Percentiles rank a stretch among this genome's conserved stretches.
These are phyloP conservation scores for Epistrophe grossulariae DNA, from an alignment of 2,888 invertebrate species.

Conservation along the genomic window DNA sequence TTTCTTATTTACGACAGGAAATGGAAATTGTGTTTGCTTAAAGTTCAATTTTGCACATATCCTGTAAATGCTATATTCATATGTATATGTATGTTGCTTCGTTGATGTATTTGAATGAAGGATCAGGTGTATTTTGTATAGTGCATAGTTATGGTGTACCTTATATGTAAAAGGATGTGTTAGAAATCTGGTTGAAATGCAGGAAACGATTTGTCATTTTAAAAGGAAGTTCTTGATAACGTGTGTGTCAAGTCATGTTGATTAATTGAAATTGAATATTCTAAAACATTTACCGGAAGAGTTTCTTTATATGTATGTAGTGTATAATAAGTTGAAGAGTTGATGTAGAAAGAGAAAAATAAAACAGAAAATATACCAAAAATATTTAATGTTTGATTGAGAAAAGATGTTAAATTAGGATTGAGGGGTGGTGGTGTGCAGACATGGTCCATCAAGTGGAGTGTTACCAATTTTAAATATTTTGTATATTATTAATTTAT, in stretches of 20 bases:
- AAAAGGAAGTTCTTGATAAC: slow-evolving; percentile 19
- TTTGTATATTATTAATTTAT: too few relatives aligned
- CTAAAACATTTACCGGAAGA: slow-evolving; percentile 2
- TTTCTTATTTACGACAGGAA: slow-evolving; percentile 67
- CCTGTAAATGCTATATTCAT: neutral
- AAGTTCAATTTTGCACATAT: slow-evolving; percentile 23
- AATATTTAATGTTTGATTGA: too few relatives aligned
- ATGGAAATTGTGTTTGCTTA: slow-evolving; percentile 57
- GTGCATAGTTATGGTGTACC: too few relatives aligned
- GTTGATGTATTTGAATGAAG: slow-evolving; percentile 4
- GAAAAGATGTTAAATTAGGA: too few relatives aligned
- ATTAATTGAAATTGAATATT: slow-evolving; percentile 33
- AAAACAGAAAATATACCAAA: too few relatives aligned
- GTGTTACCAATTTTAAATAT: too few relatives aligned
- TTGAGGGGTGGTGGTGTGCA: too few relatives aligned
- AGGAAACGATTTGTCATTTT: slow-evolving; percentile 19
- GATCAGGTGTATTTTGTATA: neutral
- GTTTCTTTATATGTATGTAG: neutral
- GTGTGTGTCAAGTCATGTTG: slow-evolving; percentile 18
- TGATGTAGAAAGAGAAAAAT: neutral
- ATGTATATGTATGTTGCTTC: neutral
- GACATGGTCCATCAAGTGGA: too few relatives aligned
- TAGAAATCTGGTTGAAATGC: slow-evolving; percentile 10
- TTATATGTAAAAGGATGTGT: slow-evolving; percentile 6
- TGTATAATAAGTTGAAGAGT: neutral